phyloP scores from a whole-genome alignment of 2,888 invertebrate species.

The Machimus atricapillus region DNA sequence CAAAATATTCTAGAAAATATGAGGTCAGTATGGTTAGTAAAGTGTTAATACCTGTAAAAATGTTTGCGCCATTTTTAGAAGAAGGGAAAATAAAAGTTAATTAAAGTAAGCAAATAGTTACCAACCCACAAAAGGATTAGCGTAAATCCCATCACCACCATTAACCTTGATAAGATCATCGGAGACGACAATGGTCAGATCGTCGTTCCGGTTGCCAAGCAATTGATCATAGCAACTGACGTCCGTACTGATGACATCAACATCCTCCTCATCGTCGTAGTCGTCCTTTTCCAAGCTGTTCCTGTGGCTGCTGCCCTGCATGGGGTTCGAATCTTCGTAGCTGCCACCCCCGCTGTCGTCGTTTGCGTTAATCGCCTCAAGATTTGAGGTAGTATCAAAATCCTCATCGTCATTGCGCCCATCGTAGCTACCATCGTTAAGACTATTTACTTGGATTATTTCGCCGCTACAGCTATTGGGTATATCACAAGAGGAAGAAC shows the following conservation, averaged over 20 bases:
- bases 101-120: constrained; percentile 49
- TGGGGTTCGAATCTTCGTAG: constrained; percentile 61
- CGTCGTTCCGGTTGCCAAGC: constrained; percentile 51
- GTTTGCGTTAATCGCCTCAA: constrained; percentile 60
- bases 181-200: constrained; percentile 55
- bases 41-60: background rate
- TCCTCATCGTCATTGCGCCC: constrained; percentile 54
- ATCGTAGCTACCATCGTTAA: constrained; percentile 48
- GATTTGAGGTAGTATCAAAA: constrained; percentile 56
- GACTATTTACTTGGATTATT: constrained; percentile 54
- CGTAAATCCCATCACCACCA: constrained; percentile 60
- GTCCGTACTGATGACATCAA: constrained; percentile 61
- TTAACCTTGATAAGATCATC: constrained; percentile 53
- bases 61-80: background rate
- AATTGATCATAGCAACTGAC: constrained; percentile 60
- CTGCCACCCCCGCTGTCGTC: constrained; percentile 62
- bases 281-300: constrained; percentile 61
- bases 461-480: constrained; percentile 61
- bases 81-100: background rate
- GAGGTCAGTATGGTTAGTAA: background rate
- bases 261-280: constrained; percentile 57
- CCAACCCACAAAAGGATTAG: constrained; percentile 63
- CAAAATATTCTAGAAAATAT: background rate
- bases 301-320: constrained; percentile 58
- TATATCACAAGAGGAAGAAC: constrained; percentile 55